Evolutionary conservation across 2,888 invertebrate species (phyloP).

Genomic region (Cantharis nigra): DNA sequence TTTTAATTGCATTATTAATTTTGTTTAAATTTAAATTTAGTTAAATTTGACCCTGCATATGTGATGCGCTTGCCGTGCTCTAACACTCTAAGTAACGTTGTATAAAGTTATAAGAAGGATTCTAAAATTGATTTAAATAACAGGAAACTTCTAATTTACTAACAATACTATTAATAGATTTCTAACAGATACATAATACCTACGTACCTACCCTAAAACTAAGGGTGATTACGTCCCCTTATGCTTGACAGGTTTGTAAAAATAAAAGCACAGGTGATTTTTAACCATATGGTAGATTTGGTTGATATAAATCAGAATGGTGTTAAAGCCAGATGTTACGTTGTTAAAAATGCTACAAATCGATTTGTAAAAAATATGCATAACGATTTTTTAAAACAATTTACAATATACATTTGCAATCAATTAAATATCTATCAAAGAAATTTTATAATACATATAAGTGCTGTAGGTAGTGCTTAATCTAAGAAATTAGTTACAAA

Average conservation of each 20-base stretch:
- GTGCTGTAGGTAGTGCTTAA: background rate
- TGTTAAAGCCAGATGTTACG: slow-evolving; percentile 16
- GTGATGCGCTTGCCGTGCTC: too few species aligned
- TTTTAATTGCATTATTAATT: too few species aligned
- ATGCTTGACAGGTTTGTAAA: background rate
- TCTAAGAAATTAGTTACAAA: too few species aligned
- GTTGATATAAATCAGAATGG: slow-evolving; percentile 18
- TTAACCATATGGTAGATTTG: slow-evolving; percentile 19
- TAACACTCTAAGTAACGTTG: too few species aligned
- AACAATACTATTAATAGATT: background rate
- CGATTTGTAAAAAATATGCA: background rate
- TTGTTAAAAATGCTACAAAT: background rate
- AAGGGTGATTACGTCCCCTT: background rate
- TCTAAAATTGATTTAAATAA: background rate
- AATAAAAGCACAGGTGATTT: slow-evolving; percentile 21
- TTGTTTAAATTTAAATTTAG: too few species aligned
- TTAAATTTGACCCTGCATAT: too few species aligned
- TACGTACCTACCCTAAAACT: background rate
- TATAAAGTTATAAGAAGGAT: too few species aligned
- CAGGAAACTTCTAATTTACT: background rate
- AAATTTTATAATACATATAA: background rate
- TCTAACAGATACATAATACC: background rate
- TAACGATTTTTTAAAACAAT: background rate
- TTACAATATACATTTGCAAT: background rate
- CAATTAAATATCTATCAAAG: background rate